Evolutionary conservation across 2,888 invertebrate species (phyloP).

Genomic region (Pycnomerus fuliginosus): DNA sequence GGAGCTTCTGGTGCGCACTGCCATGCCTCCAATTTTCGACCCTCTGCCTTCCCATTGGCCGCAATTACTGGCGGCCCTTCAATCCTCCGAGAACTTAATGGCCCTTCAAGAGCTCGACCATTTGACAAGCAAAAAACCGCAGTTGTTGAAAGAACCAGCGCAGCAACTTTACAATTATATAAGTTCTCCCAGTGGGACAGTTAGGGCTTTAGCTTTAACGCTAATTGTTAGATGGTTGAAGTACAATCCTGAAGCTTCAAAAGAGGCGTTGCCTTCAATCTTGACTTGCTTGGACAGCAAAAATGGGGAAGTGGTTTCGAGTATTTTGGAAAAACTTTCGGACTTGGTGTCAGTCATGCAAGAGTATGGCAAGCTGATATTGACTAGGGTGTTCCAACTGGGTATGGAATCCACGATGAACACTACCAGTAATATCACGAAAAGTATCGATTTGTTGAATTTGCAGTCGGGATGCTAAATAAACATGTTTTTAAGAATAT

Average conservation of each 20-base stretch:
- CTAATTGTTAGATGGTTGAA: slow-evolving; percentile 72
- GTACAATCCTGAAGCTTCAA: slow-evolving; percentile 58
- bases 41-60: slow-evolving; percentile 55
- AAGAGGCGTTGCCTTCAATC: slow-evolving; percentile 71
- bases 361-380: slow-evolving; percentile 77
- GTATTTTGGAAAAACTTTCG: slow-evolving; percentile 78
- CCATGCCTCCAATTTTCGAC: slow-evolving; percentile 51
- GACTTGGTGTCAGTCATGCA: slow-evolving; percentile 82
- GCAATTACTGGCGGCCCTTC: slow-evolving; percentile 54
- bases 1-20: slow-evolving; percentile 57
- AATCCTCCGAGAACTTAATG: slow-evolving; percentile 56
- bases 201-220: slow-evolving; percentile 70
- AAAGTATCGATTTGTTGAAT: slow-evolving; percentile 78
- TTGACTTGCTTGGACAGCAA: slow-evolving; percentile 78
- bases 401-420: slow-evolving; percentile 79
- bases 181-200: slow-evolving; percentile 61
- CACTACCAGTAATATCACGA: slow-evolving; percentile 72
- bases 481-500: too few relatives aligned
- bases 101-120: slow-evolving; percentile 76
- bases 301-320: slow-evolving; percentile 75
- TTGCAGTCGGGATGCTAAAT: slow-evolving; percentile 79
- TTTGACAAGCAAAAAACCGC: slow-evolving; percentile 67
- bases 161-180: slow-evolving; percentile 66
- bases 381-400: slow-evolving; percentile 79
- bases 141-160: slow-evolving; percentile 65